Evolutionary conservation across 2,113 vertebrate species (phyloP).

Genomic region (Pheucticus melanocephalus): DNA sequence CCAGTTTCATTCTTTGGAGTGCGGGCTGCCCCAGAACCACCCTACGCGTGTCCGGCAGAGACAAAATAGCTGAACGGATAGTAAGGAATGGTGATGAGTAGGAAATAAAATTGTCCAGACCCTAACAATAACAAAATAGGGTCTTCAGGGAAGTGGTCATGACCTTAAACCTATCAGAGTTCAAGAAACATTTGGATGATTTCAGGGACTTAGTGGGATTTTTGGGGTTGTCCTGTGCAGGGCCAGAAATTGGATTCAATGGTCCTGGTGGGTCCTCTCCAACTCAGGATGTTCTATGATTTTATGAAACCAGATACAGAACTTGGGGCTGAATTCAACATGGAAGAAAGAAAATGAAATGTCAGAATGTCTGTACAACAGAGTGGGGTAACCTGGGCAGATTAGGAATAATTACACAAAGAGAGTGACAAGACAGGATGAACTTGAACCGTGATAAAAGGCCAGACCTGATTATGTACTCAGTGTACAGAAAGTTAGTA

Average conservation of each 20-base stretch:
- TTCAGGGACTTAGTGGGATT: not conserved
- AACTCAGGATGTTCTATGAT: not conserved
- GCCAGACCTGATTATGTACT: not conserved
- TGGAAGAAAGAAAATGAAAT: not conserved
- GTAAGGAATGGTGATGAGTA: not conserved
- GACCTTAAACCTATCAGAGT: not conserved
- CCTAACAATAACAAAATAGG: not conserved
- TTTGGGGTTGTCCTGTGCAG: not conserved
- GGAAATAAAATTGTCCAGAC: not conserved
- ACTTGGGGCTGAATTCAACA: not conserved
- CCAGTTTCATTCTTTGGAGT: too few species aligned
- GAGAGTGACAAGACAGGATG: fast-evolving
- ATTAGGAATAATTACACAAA: not conserved
- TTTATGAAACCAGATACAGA: not conserved
- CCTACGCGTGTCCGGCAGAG: too few species aligned
- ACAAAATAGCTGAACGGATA: too few species aligned
- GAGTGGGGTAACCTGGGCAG: not conserved
- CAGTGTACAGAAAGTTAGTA: not conserved
- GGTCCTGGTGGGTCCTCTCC: not conserved
- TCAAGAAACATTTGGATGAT: not conserved
- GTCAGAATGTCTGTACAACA: not conserved
- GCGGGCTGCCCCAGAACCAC: too few species aligned
- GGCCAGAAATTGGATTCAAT: not conserved
- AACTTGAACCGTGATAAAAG: not conserved
- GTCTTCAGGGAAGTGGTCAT: too few species aligned